Evolutionary conservation across 2,888 invertebrate genomes (phyloP).

Genomic region (Blera fallax): DNA sequence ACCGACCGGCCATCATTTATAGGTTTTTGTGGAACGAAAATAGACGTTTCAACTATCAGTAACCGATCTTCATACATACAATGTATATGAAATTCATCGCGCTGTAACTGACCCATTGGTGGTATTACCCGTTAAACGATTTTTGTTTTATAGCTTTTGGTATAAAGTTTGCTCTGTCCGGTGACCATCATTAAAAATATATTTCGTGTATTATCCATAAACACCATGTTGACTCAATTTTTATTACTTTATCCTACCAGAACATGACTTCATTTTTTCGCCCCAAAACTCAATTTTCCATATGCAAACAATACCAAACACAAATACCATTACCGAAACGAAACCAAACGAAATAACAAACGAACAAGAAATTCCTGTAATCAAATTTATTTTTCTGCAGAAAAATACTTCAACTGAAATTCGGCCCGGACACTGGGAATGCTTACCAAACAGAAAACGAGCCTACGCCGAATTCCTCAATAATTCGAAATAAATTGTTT

Average conservation of each 20-base stretch:
- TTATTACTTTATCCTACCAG: not conserved
- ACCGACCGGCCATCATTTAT: too few relatives aligned
- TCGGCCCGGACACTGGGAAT: not conserved
- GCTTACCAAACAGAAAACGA: not conserved
- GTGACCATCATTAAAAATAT: not conserved
- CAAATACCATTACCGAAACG: slow-evolving; percentile 15
- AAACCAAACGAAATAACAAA: slow-evolving; percentile 8
- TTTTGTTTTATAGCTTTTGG: too few relatives aligned
- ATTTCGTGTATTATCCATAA: not conserved
- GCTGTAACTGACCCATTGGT: too few relatives aligned
- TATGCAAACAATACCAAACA: slow-evolving; percentile 26
- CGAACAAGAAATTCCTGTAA: not conserved
- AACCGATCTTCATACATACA: too few relatives aligned
- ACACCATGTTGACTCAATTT: not conserved
- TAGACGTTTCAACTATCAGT: too few relatives aligned
- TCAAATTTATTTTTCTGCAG: slow-evolving; percentile 1
- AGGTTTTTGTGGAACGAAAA: too few relatives aligned
- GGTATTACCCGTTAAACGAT: too few relatives aligned
- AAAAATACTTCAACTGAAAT: not conserved
- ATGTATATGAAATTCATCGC: too few relatives aligned
- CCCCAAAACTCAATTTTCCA: not conserved
- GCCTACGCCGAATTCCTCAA: not conserved
- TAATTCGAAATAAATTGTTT: slow-evolving; percentile 23
- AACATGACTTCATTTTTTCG: not conserved
- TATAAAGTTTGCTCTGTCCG: not conserved